Conservation (phyloP, 2,113 vertebrate genomes). For the Otis tarda region DNA sequence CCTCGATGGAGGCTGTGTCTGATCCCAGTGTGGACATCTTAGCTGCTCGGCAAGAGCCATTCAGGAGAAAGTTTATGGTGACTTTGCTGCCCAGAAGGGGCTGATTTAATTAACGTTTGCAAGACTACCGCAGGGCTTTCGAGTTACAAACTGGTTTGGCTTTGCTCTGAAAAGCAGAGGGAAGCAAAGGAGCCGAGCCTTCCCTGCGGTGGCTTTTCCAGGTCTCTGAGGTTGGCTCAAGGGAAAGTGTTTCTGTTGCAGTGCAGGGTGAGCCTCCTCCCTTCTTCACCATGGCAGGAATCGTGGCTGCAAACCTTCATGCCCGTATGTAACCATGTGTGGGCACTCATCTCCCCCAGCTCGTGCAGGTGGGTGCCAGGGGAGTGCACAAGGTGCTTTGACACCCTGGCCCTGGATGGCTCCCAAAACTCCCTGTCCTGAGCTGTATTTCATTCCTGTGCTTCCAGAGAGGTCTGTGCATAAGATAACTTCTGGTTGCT, state of each 20-base stretch:
- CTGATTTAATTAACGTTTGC: not conserved
- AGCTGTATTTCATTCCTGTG: not conserved
- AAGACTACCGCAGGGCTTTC: not conserved
- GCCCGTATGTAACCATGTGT: accelerated
- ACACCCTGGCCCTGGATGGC: not conserved
- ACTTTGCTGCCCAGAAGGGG: not conserved
- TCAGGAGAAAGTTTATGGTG: not conserved
- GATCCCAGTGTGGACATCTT: accelerated
- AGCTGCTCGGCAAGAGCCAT: not conserved
- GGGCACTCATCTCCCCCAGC: not conserved
- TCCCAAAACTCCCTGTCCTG: not conserved
- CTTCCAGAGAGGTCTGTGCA: not conserved
- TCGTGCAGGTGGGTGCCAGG: not conserved
- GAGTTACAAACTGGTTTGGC: not conserved
- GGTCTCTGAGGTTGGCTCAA: accelerated
- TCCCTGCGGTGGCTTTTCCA: not conserved
- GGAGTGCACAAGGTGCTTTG: not conserved
- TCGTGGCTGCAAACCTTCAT: not conserved
- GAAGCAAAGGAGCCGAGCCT: accelerated
- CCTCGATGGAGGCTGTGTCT: accelerated
- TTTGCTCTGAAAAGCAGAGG: not conserved
- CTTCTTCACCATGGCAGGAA: not conserved
- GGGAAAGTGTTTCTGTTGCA: not conserved
- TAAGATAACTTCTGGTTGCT: not conserved
- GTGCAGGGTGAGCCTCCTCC: not conserved